phyloP scores from a whole-genome alignment of 2,113 vertebrate species.

The Syrmaticus mikado region DNA sequence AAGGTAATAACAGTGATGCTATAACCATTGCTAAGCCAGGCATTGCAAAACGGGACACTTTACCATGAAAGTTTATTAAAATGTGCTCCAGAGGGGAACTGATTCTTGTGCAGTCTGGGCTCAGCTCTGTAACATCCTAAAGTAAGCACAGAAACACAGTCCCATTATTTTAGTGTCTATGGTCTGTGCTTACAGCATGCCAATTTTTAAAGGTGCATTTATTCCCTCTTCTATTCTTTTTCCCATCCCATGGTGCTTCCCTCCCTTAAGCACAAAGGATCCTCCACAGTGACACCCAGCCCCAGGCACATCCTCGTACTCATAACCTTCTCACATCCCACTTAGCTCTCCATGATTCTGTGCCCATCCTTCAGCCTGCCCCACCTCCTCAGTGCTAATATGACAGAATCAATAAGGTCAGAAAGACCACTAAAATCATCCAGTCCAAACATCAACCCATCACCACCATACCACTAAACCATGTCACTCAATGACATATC shows the following conservation, averaged over 20 bases:
- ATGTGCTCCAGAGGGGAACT: background rate
- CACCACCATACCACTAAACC: too few species aligned
- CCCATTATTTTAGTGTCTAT: background rate
- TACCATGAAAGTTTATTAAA: slow-evolving; percentile 25
- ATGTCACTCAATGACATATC: background rate
- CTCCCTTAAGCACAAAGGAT: background rate
- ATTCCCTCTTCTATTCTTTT: background rate
- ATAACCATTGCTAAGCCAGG: background rate
- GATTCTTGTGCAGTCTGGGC: background rate
- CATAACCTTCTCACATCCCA: background rate
- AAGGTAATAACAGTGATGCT: background rate
- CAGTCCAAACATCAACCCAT: too few species aligned
- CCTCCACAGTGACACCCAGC: background rate
- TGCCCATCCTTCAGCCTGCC: background rate
- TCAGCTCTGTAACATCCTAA: background rate
- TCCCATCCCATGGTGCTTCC: background rate
- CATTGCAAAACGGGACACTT: slow-evolving; percentile 17
- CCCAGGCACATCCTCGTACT: background rate
- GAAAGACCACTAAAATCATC: too few species aligned
- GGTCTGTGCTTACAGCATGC: background rate
- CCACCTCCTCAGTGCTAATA: accelerated
- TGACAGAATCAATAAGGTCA: too few species aligned
- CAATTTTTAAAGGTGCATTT: background rate
- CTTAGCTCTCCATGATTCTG: background rate
- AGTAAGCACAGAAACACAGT: background rate